These are phyloP conservation scores for Sphaerodactylus townsendi DNA, from an alignment of 2,113 vertebrate genomes.

Conservation along the genomic window DNA sequence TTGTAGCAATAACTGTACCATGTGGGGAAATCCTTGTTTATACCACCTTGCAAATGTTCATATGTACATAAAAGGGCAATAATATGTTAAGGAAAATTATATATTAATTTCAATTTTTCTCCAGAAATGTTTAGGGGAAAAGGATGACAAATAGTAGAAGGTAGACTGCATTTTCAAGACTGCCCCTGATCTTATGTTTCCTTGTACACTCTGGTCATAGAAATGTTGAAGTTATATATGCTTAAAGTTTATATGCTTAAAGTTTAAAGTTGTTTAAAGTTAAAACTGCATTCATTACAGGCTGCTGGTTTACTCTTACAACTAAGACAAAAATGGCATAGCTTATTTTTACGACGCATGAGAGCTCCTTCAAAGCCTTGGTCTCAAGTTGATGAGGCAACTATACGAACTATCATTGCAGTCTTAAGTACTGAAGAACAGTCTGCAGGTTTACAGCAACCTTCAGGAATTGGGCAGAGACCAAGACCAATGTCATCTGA, in stretches of 20 bases:
- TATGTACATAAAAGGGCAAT: background rate
- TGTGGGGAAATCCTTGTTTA: background rate
- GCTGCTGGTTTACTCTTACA: conserved; percentile 83
- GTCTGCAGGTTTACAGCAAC: conserved; percentile 85
- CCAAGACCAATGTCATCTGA: conserved; percentile 84
- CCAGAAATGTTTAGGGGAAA: background rate
- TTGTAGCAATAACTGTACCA: background rate
- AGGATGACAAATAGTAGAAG: background rate
- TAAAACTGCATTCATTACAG: conserved; percentile 71
- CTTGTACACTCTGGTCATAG: background rate
- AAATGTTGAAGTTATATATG: background rate
- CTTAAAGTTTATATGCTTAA: no score
- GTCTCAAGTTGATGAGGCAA: conserved; percentile 87
- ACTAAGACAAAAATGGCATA: conserved; percentile 92
- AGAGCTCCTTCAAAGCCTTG: conserved; percentile 85
- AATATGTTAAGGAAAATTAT: background rate
- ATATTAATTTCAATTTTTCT: background rate
- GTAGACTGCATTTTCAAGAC: background rate
- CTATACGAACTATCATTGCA: conserved; percentile 80
- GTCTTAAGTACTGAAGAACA: conserved; percentile 88
- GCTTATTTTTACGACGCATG: conserved; percentile 87
- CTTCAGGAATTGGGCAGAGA: conserved; percentile 91
- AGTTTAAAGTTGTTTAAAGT: background rate
- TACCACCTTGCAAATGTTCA: background rate
- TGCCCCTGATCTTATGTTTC: background rate